phyloP scores from a whole-genome alignment of 2,797 vertebrate species.

The Synaphobranchus kaupii region DNA sequence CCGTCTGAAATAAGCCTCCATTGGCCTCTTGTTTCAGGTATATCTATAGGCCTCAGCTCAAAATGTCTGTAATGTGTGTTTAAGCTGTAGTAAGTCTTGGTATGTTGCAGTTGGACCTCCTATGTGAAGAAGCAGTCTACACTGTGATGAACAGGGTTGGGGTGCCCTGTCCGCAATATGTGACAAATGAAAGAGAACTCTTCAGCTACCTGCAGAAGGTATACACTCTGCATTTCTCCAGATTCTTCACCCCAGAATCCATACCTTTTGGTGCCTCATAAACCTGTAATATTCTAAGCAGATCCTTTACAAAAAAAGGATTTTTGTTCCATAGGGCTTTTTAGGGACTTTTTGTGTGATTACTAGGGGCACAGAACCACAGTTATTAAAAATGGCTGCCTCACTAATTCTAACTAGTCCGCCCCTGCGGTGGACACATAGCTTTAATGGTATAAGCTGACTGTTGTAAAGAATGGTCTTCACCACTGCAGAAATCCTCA shows the following conservation, averaged over 20 bases:
- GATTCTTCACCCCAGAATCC: constrained; percentile 8
- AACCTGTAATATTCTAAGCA: neutral
- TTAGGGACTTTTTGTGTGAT: neutral
- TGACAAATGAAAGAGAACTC: constrained; percentile 79
- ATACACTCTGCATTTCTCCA: neutral
- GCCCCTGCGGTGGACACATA: neutral
- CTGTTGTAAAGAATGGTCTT: neutral
- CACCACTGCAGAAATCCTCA: neutral
- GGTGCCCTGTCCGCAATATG: constrained; percentile 76
- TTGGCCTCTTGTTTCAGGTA: neutral
- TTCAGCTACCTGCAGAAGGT: constrained; percentile 84
- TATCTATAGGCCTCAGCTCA: neutral
- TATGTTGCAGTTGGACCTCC: constrained; percentile 78
- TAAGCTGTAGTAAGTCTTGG: constrained; percentile 3
- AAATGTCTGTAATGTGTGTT: neutral
- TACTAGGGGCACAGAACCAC: neutral
- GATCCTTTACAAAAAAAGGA: neutral
- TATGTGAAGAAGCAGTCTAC: constrained; percentile 86
- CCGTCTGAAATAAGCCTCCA: neutral
- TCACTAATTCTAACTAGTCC: neutral
- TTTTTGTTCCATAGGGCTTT: neutral
- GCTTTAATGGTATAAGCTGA: neutral
- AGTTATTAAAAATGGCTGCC: neutral
- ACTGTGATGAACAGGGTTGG: constrained; percentile 82
- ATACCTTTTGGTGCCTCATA: neutral